A percentile compares a stretch with the other conserved stretches of the same genome.
phyloP scores from a whole-genome alignment of 2,888 invertebrate species.

The Altica lythri region DNA sequence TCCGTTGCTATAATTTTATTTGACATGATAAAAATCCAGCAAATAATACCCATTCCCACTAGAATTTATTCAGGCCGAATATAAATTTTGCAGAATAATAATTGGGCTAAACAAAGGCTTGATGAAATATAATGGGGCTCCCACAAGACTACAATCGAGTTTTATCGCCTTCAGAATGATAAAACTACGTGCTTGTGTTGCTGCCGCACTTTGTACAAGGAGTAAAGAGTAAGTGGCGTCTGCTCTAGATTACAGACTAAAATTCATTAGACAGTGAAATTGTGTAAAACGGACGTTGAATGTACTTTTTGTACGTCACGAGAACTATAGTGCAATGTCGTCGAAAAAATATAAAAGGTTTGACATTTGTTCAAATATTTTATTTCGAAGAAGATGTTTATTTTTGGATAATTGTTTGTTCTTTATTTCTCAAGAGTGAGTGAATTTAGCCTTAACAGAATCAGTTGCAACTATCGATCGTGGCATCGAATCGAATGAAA shows the following conservation, averaged over 20 bases:
- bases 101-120: constrained; percentile 41
- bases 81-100: constrained; percentile 38
- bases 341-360: too few relatives aligned
- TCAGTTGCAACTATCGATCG: constrained; percentile 6
- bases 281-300: too few relatives aligned
- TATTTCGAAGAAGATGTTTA: too few relatives aligned
- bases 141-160: constrained; percentile 43
- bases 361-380: too few relatives aligned
- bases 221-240: constrained; percentile 17
- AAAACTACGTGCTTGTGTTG: constrained; percentile 36
- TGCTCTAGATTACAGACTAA: constrained; percentile 9
- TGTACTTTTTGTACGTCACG: too few relatives aligned
- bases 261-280: too few relatives aligned
- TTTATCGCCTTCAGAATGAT: constrained; percentile 42
- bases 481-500: constrained; percentile 1
- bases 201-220: constrained; percentile 19
- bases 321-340: too few relatives aligned
- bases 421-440: not conserved
- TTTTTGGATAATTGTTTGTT: too few relatives aligned
- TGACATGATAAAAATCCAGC: constrained; percentile 24
- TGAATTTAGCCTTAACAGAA: constrained; percentile 1
- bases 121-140: constrained; percentile 41
- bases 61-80: constrained; percentile 27
- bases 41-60: constrained; percentile 25
- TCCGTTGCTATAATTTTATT: constrained; percentile 20